Percentiles rank a stretch among this genome's conserved stretches.
Evolutionary conservation across 1,140 invertebrate genomes (phyloP).

Genomic region (Aphidius ervi): DNA sequence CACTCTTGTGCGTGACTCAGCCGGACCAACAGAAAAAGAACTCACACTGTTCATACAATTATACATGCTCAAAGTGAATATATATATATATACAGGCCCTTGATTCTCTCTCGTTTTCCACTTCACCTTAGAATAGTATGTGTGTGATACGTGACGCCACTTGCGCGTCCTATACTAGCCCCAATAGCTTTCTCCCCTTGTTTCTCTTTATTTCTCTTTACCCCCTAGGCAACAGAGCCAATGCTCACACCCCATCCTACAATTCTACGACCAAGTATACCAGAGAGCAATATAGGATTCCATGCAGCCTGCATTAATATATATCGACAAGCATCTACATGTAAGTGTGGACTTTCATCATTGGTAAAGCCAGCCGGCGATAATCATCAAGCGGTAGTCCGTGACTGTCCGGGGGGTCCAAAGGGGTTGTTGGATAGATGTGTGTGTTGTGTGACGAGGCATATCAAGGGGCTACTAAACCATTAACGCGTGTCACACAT

Average conservation of each 20-base stretch:
- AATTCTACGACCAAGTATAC: too few species aligned
- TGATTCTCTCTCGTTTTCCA: constrained; percentile 19
- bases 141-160: constrained; percentile 4
- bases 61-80: background rate
- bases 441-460: background rate
- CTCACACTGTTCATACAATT: background rate
- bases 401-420: constrained; percentile 23
- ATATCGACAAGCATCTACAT: background rate
- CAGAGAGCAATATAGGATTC: background rate
- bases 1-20: constrained; percentile 36
- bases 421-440: constrained; percentile 15
- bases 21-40: constrained; percentile 9
- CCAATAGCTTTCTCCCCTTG: background rate
- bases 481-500: constrained; percentile 14
- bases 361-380: constrained; percentile 32
- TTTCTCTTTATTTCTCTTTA: constrained; percentile 3
- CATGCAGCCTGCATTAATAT: too few species aligned
- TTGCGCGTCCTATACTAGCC: background rate
- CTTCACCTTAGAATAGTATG: background rate
- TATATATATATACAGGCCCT: background rate
- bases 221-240: constrained; percentile 2
- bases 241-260: too few species aligned
- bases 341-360: constrained; percentile 34
- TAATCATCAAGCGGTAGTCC: constrained; percentile 33
- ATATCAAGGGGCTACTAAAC: background rate